phyloP scores from a whole-genome alignment of 2,113 vertebrate genomes.

The Phoenicopterus ruber region DNA sequence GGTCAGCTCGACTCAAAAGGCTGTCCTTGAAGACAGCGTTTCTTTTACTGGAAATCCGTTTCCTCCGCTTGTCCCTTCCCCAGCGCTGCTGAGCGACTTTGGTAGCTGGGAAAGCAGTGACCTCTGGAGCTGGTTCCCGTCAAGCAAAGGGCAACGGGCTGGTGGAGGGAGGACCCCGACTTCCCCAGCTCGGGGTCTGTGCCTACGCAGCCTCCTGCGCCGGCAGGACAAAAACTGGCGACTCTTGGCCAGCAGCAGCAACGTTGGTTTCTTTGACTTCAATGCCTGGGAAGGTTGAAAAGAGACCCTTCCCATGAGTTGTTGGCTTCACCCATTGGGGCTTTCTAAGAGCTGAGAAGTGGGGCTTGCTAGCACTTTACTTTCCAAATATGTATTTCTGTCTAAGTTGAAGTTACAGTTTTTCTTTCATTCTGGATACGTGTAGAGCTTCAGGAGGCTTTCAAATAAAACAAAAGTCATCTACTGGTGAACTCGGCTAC shows the following conservation, averaged over 20 bases:
- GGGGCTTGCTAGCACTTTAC: not conserved
- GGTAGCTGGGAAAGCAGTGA: no score
- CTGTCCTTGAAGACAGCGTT: not conserved
- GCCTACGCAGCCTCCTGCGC: not conserved
- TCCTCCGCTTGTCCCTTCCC: not conserved
- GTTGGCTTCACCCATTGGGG: not conserved
- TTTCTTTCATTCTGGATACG: not conserved
- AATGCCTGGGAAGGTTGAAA: not conserved
- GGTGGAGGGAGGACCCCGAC: not conserved
- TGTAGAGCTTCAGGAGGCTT: not conserved
- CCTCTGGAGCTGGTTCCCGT: not conserved
- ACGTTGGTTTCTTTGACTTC: not conserved
- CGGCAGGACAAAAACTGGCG: not conserved
- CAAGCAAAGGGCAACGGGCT: accelerated
- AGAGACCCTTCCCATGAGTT: not conserved
- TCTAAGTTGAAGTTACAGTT: not conserved
- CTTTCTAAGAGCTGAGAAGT: not conserved
- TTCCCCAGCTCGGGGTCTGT: not conserved
- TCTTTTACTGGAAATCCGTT: not conserved
- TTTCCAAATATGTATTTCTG: not conserved
- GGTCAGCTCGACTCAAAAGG: not conserved
- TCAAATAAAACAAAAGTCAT: not conserved
- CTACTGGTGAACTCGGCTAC: not conserved
- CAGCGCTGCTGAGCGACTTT: not conserved
- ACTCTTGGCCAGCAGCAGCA: not conserved